Base-by-base conservation (phyloP, 2,888 invertebrate species). In the Rhingia rostrata region DNA sequence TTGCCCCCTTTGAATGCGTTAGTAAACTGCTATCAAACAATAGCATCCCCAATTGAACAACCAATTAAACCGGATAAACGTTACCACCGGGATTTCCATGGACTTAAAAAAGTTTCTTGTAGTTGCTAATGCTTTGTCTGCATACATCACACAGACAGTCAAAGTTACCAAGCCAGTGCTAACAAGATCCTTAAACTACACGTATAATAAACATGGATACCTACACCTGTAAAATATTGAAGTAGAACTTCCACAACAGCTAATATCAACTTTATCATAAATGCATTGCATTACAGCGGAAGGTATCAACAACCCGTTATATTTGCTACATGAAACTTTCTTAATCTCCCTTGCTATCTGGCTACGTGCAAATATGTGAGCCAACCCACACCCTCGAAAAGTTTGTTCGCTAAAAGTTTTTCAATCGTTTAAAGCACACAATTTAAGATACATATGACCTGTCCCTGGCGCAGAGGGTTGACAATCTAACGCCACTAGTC, bases 221-320 rank as follows among this genome's bases (percentile, higher is more conserved):
- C 43, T n/a, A 6, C 66, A 51, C 53, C 43, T 33, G 33, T 61
- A 35, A 63, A 49, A 45, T 33, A 33, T 32, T 32, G 32, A 33
- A 10, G 12, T 4, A 30, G 35, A 39, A 60, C 58, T 39, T 39
- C 14, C 69, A 4, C 32, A 49, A 63, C 63, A 63, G 37, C 47
- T 7, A 47, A 35, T 6, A 49, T 37, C 63, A 49, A 49, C 39
- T 60, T 67, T 33, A 70, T 60, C 60, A 47, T 49, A 33, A 60
- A 70, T 70, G 70, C 70, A 70, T 70, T 49, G 41, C 49, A 60
- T 47, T 47, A 47, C 56, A 58, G 39, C 30, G 35, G 49, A 70
- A 51, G 51, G 12, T 41, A 33, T 14, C 43, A 60, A 56, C 58
- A 58, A 30, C 37, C 45, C 35, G 14, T 33, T 39, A 47, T 63